These are phyloP conservation scores for Calcarius lapponicus DNA, from an alignment of 2,797 vertebrate species.

Conservation along the genomic window DNA sequence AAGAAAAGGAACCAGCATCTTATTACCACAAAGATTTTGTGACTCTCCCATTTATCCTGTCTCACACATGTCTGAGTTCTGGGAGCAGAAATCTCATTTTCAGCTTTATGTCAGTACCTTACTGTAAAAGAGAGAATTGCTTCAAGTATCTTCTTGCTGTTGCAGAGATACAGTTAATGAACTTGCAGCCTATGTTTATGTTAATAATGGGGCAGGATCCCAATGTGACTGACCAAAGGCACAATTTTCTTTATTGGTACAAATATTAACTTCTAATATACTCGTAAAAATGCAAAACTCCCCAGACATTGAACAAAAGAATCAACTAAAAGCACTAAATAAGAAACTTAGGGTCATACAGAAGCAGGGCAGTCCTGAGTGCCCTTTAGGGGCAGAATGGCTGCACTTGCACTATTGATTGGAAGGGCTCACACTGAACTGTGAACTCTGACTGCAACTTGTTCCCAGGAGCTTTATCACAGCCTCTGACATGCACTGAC, in stretches of 20 bases:
- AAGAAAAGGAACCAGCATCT: neutral
- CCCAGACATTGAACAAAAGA: neutral
- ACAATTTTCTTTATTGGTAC: neutral
- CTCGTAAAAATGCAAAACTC: neutral
- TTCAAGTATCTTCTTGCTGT: neutral
- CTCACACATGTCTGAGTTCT: neutral
- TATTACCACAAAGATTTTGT: neutral
- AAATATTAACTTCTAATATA: neutral
- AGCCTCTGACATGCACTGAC: neutral
- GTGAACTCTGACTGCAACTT: rapidly evolving
- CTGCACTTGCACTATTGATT: neutral
- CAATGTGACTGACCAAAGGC: neutral
- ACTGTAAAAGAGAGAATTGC: neutral
- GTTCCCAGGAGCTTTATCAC: neutral
- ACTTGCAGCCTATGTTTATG: neutral
- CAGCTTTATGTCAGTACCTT: neutral
- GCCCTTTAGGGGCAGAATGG: neutral
- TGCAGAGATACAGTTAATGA: neutral
- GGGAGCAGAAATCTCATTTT: neutral
- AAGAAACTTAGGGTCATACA: neutral
- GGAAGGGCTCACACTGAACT: neutral
- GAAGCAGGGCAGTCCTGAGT: neutral
- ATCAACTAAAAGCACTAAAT: neutral
- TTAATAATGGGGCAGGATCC: neutral
- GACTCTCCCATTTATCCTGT: neutral